A percentile compares a stretch with the other conserved stretches of the same genome.
Conservation (phyloP, 2,888 invertebrate species). For the Drosophila paranaensis region DNA sequence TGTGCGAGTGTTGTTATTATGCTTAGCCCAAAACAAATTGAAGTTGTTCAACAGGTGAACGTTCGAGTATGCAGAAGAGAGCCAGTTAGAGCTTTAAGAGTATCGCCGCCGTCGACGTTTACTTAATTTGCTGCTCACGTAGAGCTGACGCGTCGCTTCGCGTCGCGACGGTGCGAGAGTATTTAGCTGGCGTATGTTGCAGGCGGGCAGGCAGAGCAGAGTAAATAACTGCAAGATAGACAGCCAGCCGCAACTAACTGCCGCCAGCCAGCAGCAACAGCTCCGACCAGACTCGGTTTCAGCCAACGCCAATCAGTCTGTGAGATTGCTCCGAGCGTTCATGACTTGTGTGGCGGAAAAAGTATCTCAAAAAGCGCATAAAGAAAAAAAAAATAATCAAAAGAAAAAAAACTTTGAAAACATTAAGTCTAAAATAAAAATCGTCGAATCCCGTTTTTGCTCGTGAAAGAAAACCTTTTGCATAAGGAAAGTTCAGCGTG, state of each 20-base stretch:
- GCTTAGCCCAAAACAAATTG: slow-evolving; percentile 58
- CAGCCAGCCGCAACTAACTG: slow-evolving; percentile 34
- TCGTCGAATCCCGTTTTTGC: slow-evolving; percentile 52
- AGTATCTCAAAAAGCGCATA: neutral
- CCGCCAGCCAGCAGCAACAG: slow-evolving; percentile 28
- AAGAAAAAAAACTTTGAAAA: neutral
- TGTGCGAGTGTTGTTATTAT: slow-evolving; percentile 39
- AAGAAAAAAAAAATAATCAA: neutral
- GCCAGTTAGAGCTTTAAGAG: slow-evolving; percentile 44
- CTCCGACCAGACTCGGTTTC: slow-evolving; percentile 46
- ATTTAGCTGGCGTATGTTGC: slow-evolving; percentile 33
- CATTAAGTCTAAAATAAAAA: neutral
- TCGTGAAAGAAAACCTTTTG: slow-evolving; percentile 49
- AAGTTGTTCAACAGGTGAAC: slow-evolving; percentile 65
- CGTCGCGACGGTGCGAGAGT: slow-evolving; percentile 46
- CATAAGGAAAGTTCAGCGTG: neutral
- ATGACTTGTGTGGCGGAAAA: slow-evolving; percentile 48
- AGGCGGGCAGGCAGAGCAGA: slow-evolving; percentile 24
- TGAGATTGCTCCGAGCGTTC: slow-evolving; percentile 67
- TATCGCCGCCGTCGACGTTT: slow-evolving; percentile 24
- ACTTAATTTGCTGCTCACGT: slow-evolving; percentile 75
- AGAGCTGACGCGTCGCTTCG: slow-evolving; percentile 3
- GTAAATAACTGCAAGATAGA: slow-evolving; percentile 56
- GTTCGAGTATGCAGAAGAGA: slow-evolving; percentile 57
- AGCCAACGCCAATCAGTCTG: slow-evolving; percentile 62